Base-by-base conservation (phyloP, 2,888 invertebrate genomes). In the Sinelater perroti region DNA sequence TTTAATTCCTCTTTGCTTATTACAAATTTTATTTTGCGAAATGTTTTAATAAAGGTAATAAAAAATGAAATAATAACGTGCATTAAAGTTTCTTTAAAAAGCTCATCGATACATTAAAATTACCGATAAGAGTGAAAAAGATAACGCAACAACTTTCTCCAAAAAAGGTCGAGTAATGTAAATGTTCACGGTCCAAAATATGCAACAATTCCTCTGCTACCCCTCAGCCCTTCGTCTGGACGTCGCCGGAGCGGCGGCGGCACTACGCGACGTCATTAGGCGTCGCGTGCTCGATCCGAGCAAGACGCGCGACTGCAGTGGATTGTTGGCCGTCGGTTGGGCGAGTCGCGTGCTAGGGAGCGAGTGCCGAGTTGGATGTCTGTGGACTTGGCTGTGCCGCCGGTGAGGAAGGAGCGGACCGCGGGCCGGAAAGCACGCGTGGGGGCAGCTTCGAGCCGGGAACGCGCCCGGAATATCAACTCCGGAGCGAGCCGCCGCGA, bases 231-330 rank as follows among this genome's bases (percentile, higher is more conserved):
- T 21, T 38, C 24, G 28, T 28, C 36, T 38, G 33, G 44, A 44
- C 52, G 52, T 52, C 52, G 52, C 52, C 52, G 38, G 44, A 42
- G 38, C 24, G 55, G 38, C 24, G 55, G 38, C 55, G 55, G 55
- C 47, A 47, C 47, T 53, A 44, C 30, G 26, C 45, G 47, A 55
- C 55, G 55, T 55, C 46, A 40, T 55, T 40, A 45, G 30, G 55
- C 55, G 55, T 55, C 55, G 55, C 55, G 55, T 55, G 55, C 55
- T 55, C 46, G 28, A 38, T 55, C 36, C 47, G 55, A 38, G 55
- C 42, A 42, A 55, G 38, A 55, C 46, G 40, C 47, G 46, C 38
- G 24, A 16, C 20, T 44, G 35, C 46, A 55, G 55, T 55, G 46
- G 38, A 47, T 38, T 21, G 47, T 40, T 14, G 55, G 40, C 16